Base-by-base conservation (phyloP, 1,140 invertebrate genomes). In the Drosophila carrolli region DNA sequence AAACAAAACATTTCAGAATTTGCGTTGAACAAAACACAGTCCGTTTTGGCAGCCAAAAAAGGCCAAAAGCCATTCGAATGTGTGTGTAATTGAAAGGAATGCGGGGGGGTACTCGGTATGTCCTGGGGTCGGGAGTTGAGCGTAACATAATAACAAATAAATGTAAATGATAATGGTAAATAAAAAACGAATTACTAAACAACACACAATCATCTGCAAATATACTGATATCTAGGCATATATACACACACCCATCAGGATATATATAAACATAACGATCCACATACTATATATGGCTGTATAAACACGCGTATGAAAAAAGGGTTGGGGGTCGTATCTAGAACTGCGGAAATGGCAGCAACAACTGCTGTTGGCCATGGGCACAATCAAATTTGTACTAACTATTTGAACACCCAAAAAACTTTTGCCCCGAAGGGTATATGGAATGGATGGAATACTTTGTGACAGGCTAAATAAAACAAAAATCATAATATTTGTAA, bases 141-240 rank as follows among this genome's bases (percentile, higher is more conserved):
- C 57, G 47, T 83, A 88, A 71, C 83, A 88, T 83, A 89, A 89
- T 88, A 88, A 89, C 83, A 88, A 88, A 88, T 89, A 88, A 88
- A 88, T 88, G 83, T 88, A 88, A 88, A 88, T 88, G 83, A 88
- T 88, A 88, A 88, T 89, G 78, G 83, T 89, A 88, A 88, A 88
- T 88, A 88, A 88, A 88, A 88, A 88, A 84, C 84, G 83, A 88
- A 88, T 88, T 88, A 89, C 84, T 80, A 88, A 88, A 88, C 80
- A 88, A 88, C 80, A 89, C 62, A 88, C 75, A 86, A 88, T 86
- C 82, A 68, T 78, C 55, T 40, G 73, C 58, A 67, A 63, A 63
- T 37, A 79, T 48, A 79, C 47, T 66, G 56, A 73, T 55, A 72
- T 53, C 43, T 47, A 32, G 54, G 43, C 62, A 10, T 55, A 23